Percentiles rank a stretch among this genome's conserved stretches.
These are phyloP conservation scores for Tetramorium bicarinatum DNA, from an alignment of 2,888 invertebrate species.

Conservation along the genomic window DNA sequence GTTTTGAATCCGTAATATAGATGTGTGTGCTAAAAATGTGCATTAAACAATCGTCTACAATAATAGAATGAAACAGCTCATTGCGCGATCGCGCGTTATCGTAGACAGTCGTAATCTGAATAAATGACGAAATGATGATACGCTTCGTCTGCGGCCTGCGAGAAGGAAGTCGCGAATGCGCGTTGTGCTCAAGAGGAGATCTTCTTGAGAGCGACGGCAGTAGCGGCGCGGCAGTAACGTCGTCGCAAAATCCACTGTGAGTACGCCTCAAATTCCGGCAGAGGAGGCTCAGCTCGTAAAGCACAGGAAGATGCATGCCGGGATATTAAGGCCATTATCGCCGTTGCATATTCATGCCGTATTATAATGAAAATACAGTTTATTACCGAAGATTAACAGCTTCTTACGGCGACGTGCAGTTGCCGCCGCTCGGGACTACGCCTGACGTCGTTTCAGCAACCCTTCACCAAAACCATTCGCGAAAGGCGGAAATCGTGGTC, in stretches of 20 bases:
- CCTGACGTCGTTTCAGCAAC: conserved; percentile 69
- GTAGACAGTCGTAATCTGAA: conserved; percentile 39
- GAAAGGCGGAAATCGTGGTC: conserved; percentile 27
- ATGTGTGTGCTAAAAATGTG: neutral
- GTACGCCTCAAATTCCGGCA: conserved; percentile 85
- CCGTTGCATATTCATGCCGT: conserved; percentile 86
- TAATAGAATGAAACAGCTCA: neutral
- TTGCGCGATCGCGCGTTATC: conserved; percentile 27
- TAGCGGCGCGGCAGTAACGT: conserved; percentile 75
- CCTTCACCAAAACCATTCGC: conserved; percentile 58
- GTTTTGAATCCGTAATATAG: neutral
- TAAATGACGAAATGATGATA: conserved; percentile 57
- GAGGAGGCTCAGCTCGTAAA: conserved; percentile 86
- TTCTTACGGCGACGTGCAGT: conserved; percentile 85
- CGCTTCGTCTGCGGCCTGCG: conserved; percentile 61
- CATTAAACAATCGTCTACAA: neutral
- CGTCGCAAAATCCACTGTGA: conserved; percentile 83
- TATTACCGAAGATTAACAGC: conserved; percentile 87
- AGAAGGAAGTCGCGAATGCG: conserved; percentile 66
- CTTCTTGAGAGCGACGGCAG: conserved; percentile 56
- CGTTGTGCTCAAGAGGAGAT: conserved; percentile 60
- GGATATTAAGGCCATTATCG: conserved; percentile 87
- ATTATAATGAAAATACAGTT: conserved; percentile 87
- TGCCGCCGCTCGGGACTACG: conserved; percentile 76
- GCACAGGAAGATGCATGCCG: conserved; percentile 86